phyloP scores from a whole-genome alignment of 2,888 invertebrate genomes.

The Agriopis marginaria region DNA sequence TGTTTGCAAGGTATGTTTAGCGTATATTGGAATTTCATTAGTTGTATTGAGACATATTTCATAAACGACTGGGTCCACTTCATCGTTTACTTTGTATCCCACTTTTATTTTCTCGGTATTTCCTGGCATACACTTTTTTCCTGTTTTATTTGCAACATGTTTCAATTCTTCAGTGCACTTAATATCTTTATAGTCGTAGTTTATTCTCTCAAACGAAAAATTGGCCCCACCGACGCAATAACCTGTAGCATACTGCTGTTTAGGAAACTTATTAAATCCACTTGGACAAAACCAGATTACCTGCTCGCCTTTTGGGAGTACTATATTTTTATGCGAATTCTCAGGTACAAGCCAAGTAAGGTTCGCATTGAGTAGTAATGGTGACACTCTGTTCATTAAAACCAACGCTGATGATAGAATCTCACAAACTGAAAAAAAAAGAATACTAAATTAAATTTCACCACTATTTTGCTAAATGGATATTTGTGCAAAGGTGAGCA shows the following conservation, averaged over 20 bases:
- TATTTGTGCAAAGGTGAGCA: neutral
- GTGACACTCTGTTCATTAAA: constrained; percentile 48
- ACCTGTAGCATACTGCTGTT: constrained; percentile 39
- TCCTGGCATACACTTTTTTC: constrained; percentile 44
- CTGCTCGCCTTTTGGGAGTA: constrained; percentile 47
- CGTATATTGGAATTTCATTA: constrained; percentile 54
- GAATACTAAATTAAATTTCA: too few species aligned
- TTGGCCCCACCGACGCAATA: constrained; percentile 52
- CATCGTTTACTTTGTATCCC: constrained; percentile 46
- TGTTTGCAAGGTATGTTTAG: constrained; percentile 48
- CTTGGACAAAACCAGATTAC: constrained; percentile 56
- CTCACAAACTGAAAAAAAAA: constrained; percentile 59
- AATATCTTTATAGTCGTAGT: constrained; percentile 54
- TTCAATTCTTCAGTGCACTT: constrained; percentile 53
- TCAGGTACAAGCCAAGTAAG: constrained; percentile 45
- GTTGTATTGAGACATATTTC: constrained; percentile 59
- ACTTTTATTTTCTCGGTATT: constrained; percentile 54
- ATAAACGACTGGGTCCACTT: constrained; percentile 51
- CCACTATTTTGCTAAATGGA: too few species aligned
- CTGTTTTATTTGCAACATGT: constrained; percentile 44
- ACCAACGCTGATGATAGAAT: constrained; percentile 44
- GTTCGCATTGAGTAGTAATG: constrained; percentile 50
- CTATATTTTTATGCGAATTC: constrained; percentile 45
- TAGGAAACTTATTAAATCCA: constrained; percentile 45
- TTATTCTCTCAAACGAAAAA: constrained; percentile 47